These are phyloP conservation scores for Misgurnus anguillicaudatus DNA, from an alignment of 2,113 vertebrate genomes.

Conservation along the genomic window DNA sequence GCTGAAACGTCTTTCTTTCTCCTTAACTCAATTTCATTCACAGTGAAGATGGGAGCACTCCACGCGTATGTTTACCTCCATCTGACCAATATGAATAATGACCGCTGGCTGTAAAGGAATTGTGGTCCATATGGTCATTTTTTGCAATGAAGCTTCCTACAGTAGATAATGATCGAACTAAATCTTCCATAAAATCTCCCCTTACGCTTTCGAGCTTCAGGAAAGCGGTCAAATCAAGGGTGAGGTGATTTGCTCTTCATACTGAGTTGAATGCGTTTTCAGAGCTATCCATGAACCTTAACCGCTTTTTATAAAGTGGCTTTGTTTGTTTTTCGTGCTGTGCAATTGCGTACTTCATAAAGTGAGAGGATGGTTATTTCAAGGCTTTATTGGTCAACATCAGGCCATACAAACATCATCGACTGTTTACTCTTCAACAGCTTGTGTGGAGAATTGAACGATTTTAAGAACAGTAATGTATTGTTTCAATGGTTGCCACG, in stretches of 20 bases:
- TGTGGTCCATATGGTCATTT: background rate
- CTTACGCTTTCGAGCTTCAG: background rate
- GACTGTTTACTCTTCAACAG: background rate
- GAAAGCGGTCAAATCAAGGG: background rate
- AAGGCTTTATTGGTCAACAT: no score
- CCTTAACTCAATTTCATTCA: background rate
- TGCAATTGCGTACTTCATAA: background rate
- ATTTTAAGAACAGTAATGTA: background rate
- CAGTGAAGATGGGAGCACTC: background rate
- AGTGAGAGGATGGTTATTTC: no score
- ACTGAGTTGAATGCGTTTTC: background rate
- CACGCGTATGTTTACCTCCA: background rate
- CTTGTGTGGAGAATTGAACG: background rate
- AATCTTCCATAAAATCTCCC: background rate
- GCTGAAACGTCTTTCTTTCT: background rate
- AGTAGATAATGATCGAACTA: no score
- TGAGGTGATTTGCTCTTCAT: background rate
- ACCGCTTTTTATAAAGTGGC: background rate
- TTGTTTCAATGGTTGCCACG: background rate
- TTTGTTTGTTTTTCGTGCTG: background rate
- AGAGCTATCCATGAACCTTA: background rate
- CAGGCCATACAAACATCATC: background rate
- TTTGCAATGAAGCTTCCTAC: background rate
- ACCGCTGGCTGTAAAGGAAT: background rate
- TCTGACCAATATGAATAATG: background rate